These are phyloP conservation scores for Calycopis cecrops DNA, from an alignment of 1,140 invertebrate species.

Conservation along the genomic window DNA sequence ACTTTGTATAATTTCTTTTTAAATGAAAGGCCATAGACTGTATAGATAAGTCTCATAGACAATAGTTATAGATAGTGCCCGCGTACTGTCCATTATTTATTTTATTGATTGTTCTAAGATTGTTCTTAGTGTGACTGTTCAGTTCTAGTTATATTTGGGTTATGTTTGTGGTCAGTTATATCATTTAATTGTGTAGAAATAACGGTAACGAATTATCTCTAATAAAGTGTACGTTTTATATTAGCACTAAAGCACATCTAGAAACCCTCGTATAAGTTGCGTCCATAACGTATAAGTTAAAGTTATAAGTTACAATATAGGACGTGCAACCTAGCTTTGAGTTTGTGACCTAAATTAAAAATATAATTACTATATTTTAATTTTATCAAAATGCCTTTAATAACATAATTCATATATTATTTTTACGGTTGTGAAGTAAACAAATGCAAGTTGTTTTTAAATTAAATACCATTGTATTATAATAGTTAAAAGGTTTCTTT, in stretches of 20 bases:
- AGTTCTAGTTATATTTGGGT: conserved; percentile 27
- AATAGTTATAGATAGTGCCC: background rate
- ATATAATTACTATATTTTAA: too few species aligned
- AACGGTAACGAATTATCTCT: background rate
- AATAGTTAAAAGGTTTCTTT: conserved; percentile 1
- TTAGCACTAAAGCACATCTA: background rate
- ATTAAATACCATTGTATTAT: conserved; percentile 5
- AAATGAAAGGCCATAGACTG: conserved; percentile 20
- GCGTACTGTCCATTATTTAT: conserved; percentile 20
- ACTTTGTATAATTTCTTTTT: conserved; percentile 11
- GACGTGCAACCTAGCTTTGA: too few species aligned
- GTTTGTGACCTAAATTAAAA: too few species aligned
- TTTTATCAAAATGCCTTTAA: background rate
- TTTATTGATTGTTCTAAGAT: conserved; percentile 25
- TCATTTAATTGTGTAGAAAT: conserved; percentile 13
- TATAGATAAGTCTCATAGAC: conserved; percentile 14
- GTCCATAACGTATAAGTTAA: too few species aligned
- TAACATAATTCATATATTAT: background rate
- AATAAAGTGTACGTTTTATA: conserved; percentile 1
- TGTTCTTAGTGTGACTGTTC: conserved; percentile 26
- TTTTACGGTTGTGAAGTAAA: conserved; percentile 9
- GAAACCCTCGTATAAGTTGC: background rate
- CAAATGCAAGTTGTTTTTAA: background rate
- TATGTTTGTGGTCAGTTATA: conserved; percentile 29
- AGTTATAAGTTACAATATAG: too few species aligned